phyloP scores from a whole-genome alignment of 2,888 invertebrate genomes.

The Bedellia somnulentella region DNA sequence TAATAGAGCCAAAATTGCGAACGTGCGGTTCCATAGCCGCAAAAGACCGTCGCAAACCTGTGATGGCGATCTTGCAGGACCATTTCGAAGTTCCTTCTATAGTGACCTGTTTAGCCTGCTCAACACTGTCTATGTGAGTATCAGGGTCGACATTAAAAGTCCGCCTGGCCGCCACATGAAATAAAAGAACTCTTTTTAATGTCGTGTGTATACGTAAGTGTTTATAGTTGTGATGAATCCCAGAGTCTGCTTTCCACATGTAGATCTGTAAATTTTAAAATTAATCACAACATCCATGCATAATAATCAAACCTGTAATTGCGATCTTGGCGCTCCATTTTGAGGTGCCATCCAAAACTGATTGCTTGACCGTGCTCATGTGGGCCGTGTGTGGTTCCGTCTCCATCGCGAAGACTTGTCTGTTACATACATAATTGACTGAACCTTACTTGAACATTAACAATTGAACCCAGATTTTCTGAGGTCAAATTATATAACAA shows the following conservation, averaged over 20 bases:
- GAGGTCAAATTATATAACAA: no score
- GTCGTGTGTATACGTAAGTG: slow-evolving; percentile 25
- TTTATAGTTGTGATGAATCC: slow-evolving; percentile 18
- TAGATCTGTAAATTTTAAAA: slow-evolving; percentile 13
- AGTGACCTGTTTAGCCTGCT: slow-evolving; percentile 96
- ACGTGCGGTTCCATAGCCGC: slow-evolving; percentile 55
- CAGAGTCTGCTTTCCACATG: slow-evolving; percentile 8
- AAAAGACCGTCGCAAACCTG: slow-evolving; percentile 78
- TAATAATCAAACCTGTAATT: slow-evolving; percentile 92
- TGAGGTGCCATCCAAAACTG: slow-evolving; percentile 97
- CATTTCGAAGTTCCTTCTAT: slow-evolving; percentile 99
- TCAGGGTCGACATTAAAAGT: slow-evolving; percentile 97
- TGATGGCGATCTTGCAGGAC: slow-evolving; percentile 99
- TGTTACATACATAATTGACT: slow-evolving; percentile 58
- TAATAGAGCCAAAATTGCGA: slow-evolving; percentile 58
- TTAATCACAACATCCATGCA: slow-evolving; percentile 17
- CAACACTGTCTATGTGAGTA: slow-evolving; percentile 96
- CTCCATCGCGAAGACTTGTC: slow-evolving; percentile 96
- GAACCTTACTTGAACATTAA: no score
- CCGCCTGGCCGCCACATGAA: slow-evolving; percentile 73
- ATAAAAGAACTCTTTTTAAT: slow-evolving; percentile 52
- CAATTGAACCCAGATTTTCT: no score
- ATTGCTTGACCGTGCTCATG: slow-evolving; percentile 98
- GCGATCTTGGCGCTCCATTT: slow-evolving; percentile 99
- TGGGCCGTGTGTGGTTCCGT: slow-evolving; percentile 91